Evolutionary conservation across 2,113 vertebrate genomes (phyloP).

Genomic region (Gobiocypris rarus): DNA sequence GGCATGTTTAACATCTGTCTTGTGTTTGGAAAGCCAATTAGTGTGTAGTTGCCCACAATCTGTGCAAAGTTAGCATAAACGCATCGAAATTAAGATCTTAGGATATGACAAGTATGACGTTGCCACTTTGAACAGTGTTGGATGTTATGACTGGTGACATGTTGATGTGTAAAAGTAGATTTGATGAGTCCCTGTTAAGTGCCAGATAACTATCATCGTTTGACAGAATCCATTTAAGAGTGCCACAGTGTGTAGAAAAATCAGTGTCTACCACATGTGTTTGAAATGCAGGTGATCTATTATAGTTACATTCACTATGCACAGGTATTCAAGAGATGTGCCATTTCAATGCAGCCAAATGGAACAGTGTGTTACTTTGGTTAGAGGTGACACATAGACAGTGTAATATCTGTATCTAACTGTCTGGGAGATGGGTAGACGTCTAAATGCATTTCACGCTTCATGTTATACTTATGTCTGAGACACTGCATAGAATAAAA

Average conservation of each 20-base stretch:
- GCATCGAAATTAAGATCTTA: neutral
- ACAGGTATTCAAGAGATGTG: neutral
- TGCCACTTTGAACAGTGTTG: neutral
- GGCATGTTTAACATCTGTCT: conserved; percentile 21
- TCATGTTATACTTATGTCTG: conserved; percentile 1
- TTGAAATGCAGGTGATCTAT: neutral
- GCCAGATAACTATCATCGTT: neutral
- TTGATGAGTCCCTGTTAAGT: neutral
- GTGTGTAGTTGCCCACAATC: conserved; percentile 28
- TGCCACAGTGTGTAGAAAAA: neutral
- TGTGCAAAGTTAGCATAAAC: conserved; percentile 13
- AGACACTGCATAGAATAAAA: neutral
- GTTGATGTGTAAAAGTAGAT: conserved; percentile 13
- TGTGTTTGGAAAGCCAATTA: conserved; percentile 37
- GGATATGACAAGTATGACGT: conserved; percentile 6
- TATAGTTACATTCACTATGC: neutral
- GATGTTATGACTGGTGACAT: neutral
- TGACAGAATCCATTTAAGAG: neutral
- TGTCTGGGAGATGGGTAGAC: neutral
- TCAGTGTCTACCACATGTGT: neutral
- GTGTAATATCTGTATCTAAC: conserved; percentile 9
- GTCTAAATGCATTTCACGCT: neutral
- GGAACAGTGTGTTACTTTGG: neutral
- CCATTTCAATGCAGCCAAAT: neutral
- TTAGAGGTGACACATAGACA: neutral